These are phyloP conservation scores for Macrosoma leucophasiata DNA, from an alignment of 2,888 invertebrate genomes.

Conservation along the genomic window DNA sequence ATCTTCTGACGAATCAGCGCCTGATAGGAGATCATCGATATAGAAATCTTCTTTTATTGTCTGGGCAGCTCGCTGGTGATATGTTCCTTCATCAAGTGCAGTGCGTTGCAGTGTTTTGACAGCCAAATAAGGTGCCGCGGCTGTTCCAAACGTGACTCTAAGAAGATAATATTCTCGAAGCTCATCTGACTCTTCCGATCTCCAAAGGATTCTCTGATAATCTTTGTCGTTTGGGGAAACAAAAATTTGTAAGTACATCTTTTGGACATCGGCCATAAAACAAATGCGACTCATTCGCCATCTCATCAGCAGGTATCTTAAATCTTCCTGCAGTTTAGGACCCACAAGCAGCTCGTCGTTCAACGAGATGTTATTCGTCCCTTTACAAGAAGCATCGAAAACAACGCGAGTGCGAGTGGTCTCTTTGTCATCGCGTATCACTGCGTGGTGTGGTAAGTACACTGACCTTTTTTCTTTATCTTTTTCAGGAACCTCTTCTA, in stretches of 20 bases:
- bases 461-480: conserved; percentile 9
- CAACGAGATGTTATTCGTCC: conserved; percentile 13
- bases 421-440: conserved; percentile 24
- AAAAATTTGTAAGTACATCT: conserved; percentile 30
- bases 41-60: conserved; percentile 15
- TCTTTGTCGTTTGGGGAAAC: conserved; percentile 20
- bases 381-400: conserved; percentile 23
- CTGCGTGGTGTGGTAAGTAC: conserved; percentile 27
- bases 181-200: conserved; percentile 5
- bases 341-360: conserved; percentile 24
- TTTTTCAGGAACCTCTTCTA: conserved; percentile 8
- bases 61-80: conserved; percentile 16
- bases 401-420: conserved; percentile 26
- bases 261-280: conserved; percentile 25
- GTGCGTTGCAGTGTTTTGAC: conserved; percentile 28
- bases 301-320: conserved; percentile 22
- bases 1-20: conserved; percentile 18
- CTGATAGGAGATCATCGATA: conserved; percentile 22
- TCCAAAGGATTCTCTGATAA: conserved; percentile 14
- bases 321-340: conserved; percentile 23
- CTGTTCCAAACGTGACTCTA: conserved; percentile 8
- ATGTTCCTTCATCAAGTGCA: conserved; percentile 24
- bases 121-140: conserved; percentile 28
- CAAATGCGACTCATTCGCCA: conserved; percentile 25
- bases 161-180: conserved; percentile 3